Evolutionary conservation across 2,888 invertebrate genomes (phyloP), one percentile per base, ranked within the genome.

Genomic region (Lamellibrachia columna): DNA sequence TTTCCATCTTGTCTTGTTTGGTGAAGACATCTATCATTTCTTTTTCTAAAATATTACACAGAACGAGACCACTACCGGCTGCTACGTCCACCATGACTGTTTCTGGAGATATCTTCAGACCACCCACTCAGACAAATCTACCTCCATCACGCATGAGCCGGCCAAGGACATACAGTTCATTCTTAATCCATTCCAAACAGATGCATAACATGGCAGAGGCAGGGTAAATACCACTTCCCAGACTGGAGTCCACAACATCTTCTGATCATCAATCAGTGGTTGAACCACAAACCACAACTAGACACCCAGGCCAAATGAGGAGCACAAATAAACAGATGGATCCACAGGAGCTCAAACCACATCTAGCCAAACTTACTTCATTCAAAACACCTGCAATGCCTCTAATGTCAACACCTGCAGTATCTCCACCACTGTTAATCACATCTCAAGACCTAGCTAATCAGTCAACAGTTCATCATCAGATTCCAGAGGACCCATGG

Each of bases 351-450:
- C 40, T 40, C 40, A 40, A 40, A 1, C 75, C 0, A 6, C 75
- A 22, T 75, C 75, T 22, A 22, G 55, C 4, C 22, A 22, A 6
- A 75, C 15, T 75, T 6, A 75, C 75, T 75, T 75, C 75, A 75
- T 22, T 75, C 75, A 75, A 75, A 75, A 75, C 75, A 75, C 75
- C 75, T 75, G 75, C 75, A 75, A 75, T n/a, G n/a, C n/a, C 22
- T 6, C 75, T 75, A 75, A 75, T 75, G n/a, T 75, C 75, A 75
- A 75, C 75, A 75, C 75, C 75, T 55, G 22, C 75, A 22, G 22
- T 75, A n/a, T 3, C 75, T 22, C 75, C 40, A 40, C 75, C 75
- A 6, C 6, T 15, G 22, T n/a, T 75, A 75, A 75, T 75, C 22
- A 75, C 75, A 15, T 75, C 15, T 6, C 75, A 15, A 75, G 75